A percentile compares a stretch with the other conserved stretches of the same genome.
Conservation (phyloP, 1,140 invertebrate species). For the Zaprionus camerounensis region DNA sequence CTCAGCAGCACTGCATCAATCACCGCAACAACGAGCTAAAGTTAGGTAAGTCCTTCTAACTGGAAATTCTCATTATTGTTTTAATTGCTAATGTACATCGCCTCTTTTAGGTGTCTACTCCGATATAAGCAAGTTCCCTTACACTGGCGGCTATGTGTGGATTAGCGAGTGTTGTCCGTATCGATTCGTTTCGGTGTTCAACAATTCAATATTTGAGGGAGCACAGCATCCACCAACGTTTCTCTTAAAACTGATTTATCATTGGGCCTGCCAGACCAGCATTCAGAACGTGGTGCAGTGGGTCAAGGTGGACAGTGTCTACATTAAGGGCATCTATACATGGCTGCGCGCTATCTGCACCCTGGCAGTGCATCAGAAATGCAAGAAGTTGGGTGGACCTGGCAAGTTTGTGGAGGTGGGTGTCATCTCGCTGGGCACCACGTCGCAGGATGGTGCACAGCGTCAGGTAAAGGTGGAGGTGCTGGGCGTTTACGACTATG, state of each 20-base stretch:
- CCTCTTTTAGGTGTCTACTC: constrained; percentile 89
- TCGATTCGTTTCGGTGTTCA: constrained; percentile 93
- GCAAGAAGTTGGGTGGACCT: constrained; percentile 88
- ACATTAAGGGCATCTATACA: constrained; percentile 91
- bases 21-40: constrained; percentile 89
- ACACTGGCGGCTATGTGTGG: constrained; percentile 95
- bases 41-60: constrained; percentile 85
- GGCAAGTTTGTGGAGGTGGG: constrained; percentile 90
- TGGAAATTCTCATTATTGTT: too few relatives aligned
- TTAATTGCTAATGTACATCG: neutral
- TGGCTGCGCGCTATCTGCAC: constrained; percentile 92
- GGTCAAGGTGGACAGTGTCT: constrained; percentile 92
- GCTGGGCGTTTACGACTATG: constrained; percentile 91
- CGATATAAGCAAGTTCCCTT: constrained; percentile 92
- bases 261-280: constrained; percentile 95
- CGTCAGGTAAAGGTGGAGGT: constrained; percentile 95
- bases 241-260: constrained; percentile 93
- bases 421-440: constrained; percentile 95
- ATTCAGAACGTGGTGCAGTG: constrained; percentile 94
- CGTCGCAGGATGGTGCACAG: constrained; percentile 92
- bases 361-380: constrained; percentile 90
- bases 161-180: constrained; percentile 93
- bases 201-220: constrained; percentile 93
- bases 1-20: constrained; percentile 90
- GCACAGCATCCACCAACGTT: constrained; percentile 92